Conservation (phyloP, 2,888 invertebrate genomes). For the Perizoma flavofasciatum region DNA sequence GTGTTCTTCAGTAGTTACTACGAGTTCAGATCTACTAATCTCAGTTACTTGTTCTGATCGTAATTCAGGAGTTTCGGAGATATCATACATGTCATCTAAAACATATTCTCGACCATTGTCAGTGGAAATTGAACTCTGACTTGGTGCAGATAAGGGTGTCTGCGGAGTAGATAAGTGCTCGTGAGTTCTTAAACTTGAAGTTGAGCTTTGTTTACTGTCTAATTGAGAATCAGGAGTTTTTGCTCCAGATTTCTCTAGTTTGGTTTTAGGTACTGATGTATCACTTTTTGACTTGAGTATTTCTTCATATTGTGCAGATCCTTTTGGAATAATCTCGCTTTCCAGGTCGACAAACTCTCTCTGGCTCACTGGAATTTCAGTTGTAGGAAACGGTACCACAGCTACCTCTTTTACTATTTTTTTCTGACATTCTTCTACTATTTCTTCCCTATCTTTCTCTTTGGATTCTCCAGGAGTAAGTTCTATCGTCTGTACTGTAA, state of each 20-base stretch:
- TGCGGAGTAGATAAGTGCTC: slow-evolving; percentile 82
- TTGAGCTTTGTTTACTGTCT: slow-evolving; percentile 84
- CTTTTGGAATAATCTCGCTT: slow-evolving; percentile 71
- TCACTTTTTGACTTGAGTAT: slow-evolving; percentile 79
- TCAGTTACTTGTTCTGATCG: slow-evolving; percentile 76
- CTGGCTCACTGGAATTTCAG: slow-evolving; percentile 74
- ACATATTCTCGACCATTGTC: slow-evolving; percentile 86
- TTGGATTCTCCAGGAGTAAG: slow-evolving; percentile 40
- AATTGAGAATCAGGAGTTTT: slow-evolving; percentile 72
- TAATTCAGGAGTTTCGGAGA: slow-evolving; percentile 84
- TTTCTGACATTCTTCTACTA: slow-evolving; percentile 65
- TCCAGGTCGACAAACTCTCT: slow-evolving; percentile 79
- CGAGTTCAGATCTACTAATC: slow-evolving; percentile 82
- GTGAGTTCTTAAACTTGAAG: slow-evolving; percentile 82
- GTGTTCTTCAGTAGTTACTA: slow-evolving; percentile 85
- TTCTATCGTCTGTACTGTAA: slow-evolving; percentile 50
- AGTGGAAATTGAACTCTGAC: slow-evolving; percentile 86
- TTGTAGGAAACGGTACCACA: slow-evolving; percentile 78
- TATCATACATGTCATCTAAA: slow-evolving; percentile 83
- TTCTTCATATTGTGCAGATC: slow-evolving; percentile 76
- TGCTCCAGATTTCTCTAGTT: slow-evolving; percentile 66
- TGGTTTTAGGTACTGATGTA: slow-evolving; percentile 79
- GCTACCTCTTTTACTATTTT: slow-evolving; percentile 62
- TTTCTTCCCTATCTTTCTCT: slow-evolving; percentile 38
- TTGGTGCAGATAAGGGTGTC: slow-evolving; percentile 85